These are phyloP conservation scores for Austrolebias charrua DNA, from an alignment of 2,797 vertebrate genomes.

Conservation along the genomic window DNA sequence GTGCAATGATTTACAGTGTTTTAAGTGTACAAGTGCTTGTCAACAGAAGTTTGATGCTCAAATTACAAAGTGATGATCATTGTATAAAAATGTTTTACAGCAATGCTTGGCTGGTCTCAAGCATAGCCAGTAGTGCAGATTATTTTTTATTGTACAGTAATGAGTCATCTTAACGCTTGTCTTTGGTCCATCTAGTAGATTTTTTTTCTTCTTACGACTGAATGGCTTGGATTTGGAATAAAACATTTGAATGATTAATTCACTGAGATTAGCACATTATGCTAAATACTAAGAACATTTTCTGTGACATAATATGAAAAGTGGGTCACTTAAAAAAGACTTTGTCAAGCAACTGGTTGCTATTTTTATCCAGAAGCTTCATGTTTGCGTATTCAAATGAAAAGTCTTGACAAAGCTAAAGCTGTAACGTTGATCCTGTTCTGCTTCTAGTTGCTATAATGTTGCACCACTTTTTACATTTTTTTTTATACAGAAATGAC, in stretches of 20 bases:
- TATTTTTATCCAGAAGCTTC: conserved; percentile 8
- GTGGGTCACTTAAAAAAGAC: neutral
- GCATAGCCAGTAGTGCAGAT: conserved; percentile 71
- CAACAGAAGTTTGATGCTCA: conserved; percentile 60
- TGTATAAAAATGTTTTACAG: conserved; percentile 70
- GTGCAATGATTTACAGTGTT: conserved; percentile 69
- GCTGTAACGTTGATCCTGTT: conserved; percentile 45
- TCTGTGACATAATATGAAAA: neutral
- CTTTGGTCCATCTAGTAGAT: conserved; percentile 31
- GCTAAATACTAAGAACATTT: neutral
- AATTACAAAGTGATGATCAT: conserved; percentile 54
- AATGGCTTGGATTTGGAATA: conserved; percentile 2
- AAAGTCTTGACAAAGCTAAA: conserved; percentile 64
- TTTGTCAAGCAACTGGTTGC: conserved; percentile 5
- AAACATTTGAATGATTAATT: neutral
- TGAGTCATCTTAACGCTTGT: conserved; percentile 58
- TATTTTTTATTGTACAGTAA: conserved; percentile 75
- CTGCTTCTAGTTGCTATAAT: conserved; percentile 63
- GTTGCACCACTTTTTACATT: conserved; percentile 11
- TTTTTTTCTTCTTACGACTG: conserved; percentile 15
- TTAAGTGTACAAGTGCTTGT: conserved; percentile 59
- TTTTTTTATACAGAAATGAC: conserved; percentile 18
- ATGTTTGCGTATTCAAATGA: neutral
- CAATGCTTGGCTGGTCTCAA: conserved; percentile 98
- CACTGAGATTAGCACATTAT: neutral